Evolutionary conservation across 2,797 vertebrate species (phyloP).

Genomic region (Helarctos malayanus): DNA sequence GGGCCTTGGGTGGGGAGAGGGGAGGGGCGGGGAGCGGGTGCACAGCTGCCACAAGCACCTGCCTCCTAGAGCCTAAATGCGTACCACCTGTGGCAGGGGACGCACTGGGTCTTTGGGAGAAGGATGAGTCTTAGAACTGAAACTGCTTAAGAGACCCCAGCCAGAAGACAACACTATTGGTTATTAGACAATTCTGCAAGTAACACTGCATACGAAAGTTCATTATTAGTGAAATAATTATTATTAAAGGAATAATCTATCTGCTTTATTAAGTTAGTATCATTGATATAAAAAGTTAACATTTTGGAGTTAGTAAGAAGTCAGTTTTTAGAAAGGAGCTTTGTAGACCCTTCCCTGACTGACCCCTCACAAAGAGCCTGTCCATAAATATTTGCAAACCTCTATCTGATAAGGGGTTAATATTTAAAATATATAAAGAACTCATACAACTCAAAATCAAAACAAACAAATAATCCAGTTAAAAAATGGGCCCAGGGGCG

Average conservation of each 20-base stretch:
- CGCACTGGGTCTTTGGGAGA: not conserved
- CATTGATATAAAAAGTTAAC: not conserved
- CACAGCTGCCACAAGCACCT: not conserved
- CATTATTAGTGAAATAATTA: not conserved
- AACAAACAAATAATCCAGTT: not conserved
- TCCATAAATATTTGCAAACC: not conserved
- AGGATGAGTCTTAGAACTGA: not conserved
- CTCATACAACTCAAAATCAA: not conserved
- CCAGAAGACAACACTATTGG: not conserved
- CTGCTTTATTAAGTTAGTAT: slow-evolving; percentile 25
- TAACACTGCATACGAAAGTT: not conserved
- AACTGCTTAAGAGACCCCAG: not conserved
- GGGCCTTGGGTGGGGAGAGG: not conserved
- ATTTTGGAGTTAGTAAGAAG: not conserved
- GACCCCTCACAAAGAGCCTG: not conserved
- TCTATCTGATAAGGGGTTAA: not conserved
- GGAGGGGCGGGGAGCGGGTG: too few relatives aligned
- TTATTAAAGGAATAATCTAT: not conserved
- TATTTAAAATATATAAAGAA: not conserved
- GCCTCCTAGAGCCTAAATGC: not conserved
- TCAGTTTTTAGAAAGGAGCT: not conserved
- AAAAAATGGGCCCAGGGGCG: not conserved
- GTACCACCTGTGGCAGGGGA: not conserved
- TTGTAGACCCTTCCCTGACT: not conserved
- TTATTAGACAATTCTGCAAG: not conserved